Percentiles rank a stretch among this genome's conserved stretches.
These are phyloP conservation scores for Lutjanus argentimaculatus DNA, from an alignment of 2,797 vertebrate species.

Conservation along the genomic window DNA sequence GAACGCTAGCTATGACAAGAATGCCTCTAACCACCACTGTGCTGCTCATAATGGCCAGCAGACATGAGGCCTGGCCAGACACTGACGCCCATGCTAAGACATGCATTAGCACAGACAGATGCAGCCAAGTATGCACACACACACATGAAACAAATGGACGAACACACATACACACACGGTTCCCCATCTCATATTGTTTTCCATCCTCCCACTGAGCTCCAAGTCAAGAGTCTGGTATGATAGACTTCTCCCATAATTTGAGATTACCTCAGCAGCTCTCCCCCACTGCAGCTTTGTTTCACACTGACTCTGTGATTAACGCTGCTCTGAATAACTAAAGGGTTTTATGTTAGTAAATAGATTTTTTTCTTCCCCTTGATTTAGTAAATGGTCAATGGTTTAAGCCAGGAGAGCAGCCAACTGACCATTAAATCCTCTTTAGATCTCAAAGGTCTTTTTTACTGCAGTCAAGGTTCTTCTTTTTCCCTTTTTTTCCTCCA, in stretches of 20 bases:
- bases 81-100: constrained; percentile 74
- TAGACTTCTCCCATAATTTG: constrained; percentile 61
- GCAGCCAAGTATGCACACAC: constrained; percentile 62
- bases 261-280: constrained; percentile 65
- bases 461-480: constrained; percentile 28
- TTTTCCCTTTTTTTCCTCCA: constrained; percentile 9
- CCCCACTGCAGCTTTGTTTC: constrained; percentile 44
- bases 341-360: constrained; percentile 38
- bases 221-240: constrained; percentile 74
- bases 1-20: constrained; percentile 66
- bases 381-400: constrained; percentile 34
- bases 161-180: constrained; percentile 18
- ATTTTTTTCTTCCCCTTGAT: constrained; percentile 12
- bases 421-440: constrained; percentile 58
- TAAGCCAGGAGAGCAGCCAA: constrained; percentile 24
- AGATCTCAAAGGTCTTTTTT: constrained; percentile 47
- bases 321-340: constrained; percentile 15
- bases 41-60: constrained; percentile 68
- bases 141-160: constrained; percentile 24
- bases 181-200: constrained; percentile 68
- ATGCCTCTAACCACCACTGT: constrained; percentile 58
- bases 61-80: constrained; percentile 65
- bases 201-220: constrained; percentile 66
- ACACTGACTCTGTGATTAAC: constrained; percentile 43
- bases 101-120: constrained; percentile 68